Conservation (phyloP, 2,888 invertebrate genomes). For the Sceliomorpha sp. region DNA sequence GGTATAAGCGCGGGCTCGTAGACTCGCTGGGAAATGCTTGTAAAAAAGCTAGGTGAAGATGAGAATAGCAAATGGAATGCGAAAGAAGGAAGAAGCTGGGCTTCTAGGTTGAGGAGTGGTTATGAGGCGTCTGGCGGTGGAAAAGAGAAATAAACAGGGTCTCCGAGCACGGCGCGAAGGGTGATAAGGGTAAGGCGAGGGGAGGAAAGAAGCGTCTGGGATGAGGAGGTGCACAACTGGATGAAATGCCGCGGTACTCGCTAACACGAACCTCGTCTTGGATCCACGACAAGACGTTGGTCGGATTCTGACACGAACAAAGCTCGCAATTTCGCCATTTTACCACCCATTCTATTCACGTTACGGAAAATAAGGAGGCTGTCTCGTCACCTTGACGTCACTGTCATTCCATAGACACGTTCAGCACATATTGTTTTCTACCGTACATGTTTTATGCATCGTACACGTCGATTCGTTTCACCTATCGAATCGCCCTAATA, state of each 20-base stretch:
- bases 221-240: conserved; percentile 19
- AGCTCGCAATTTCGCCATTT: conserved; percentile 73
- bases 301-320: conserved; percentile 70
- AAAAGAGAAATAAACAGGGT: conserved; percentile 36
- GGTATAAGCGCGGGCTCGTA: conserved; percentile 21
- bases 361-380: conserved; percentile 66
- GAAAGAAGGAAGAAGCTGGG: conserved; percentile 15
- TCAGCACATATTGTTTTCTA: conserved; percentile 35
- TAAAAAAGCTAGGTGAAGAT: conserved; percentile 26
- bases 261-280: conserved; percentile 44
- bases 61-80: conserved; percentile 43
- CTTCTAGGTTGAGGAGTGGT: conserved; percentile 9
- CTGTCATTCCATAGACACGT: conserved; percentile 41
- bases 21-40: conserved; percentile 23
- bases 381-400: conserved; percentile 60
- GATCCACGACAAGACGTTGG: conserved; percentile 56
- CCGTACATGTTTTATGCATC: conserved; percentile 44
- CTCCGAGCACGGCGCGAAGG: conserved; percentile 13
- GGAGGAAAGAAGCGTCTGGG: conserved; percentile 30
- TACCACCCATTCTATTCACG: conserved; percentile 61
- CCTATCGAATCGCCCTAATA: too few relatives aligned
- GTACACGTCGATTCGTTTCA: conserved; percentile 1
- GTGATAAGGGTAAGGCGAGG: conserved; percentile 32
- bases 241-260: conserved; percentile 45
- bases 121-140: neutral